Base-by-base conservation (phyloP, 2,113 vertebrate species). In the Vicugna pacos region DNA sequence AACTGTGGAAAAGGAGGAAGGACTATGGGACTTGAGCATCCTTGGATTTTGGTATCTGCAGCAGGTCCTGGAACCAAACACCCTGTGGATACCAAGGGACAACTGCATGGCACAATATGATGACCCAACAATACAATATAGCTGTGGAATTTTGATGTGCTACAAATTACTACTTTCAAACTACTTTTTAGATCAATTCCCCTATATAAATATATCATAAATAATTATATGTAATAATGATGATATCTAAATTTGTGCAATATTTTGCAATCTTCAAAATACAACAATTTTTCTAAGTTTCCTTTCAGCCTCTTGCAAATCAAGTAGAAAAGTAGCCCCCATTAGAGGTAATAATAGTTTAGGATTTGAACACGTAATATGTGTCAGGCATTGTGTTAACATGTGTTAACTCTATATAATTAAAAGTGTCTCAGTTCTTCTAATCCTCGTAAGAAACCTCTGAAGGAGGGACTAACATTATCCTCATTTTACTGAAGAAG, bases 281-380 rank as follows among this genome's bases (percentile, higher is more conserved):
- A 20, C 60, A 26, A 72, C 8, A 17, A 15, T 72, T 84, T 82
- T 67, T 56, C 17, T 65, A 90, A 48, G 15, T 67, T 95, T 60
- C 20, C 46, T 94, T 92, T 56, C 22, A 76, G 50, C 3, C 0
- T 73, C 42, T n/a, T 35, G 19, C 16, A 84, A 76, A 91, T 84
- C 11, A 56, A 62, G 9, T 89, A 32, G 64, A 85, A 94, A 56
- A 22, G 17, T 60, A 70, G 11, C 5, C 15, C 50, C 7, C 6
- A 54, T 76, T 75, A 70, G 48, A 96, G 81, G 76, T 69, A 35
- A 69, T 54, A 82, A 56, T 38, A 75, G 28, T 77, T 95, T 85
- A 69, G 35, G 24, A 56, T 80, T 52, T 89, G n/a, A 42, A 28
- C 79, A 52, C 2, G 32, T 13, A 13, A 1, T 24, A 14, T 15